A percentile compares a stretch with the other conserved stretches of the same genome.
Evolutionary conservation across 92 coral and sea anemone genomes (phyloP).

Genomic region (Blastomussa wellsi): DNA sequence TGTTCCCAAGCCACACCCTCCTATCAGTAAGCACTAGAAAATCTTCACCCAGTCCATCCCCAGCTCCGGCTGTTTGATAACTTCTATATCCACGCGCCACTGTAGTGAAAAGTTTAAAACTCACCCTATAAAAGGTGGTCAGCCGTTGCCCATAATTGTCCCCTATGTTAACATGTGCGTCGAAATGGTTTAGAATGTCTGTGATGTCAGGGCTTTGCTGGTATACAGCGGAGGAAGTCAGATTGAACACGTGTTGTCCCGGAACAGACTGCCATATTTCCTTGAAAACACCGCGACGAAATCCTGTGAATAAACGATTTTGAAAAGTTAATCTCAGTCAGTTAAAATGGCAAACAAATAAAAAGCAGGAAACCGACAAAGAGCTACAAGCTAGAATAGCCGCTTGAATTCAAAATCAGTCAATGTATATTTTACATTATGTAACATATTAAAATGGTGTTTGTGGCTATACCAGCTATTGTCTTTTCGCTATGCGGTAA

Average conservation of each 20-base stretch:
- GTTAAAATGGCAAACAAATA: not conserved
- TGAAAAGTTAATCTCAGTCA: not conserved
- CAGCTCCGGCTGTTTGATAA: not conserved
- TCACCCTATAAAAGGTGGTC: constrained; percentile 66
- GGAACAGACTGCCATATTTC: constrained; percentile 68
- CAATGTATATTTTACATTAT: not conserved
- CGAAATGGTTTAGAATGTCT: constrained; percentile 36
- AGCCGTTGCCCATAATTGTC: constrained; percentile 64
- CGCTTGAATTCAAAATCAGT: not conserved
- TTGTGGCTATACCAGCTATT: too few relatives aligned
- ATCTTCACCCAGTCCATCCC: not conserved
- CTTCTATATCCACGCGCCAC: not conserved
- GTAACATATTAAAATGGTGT: not conserved
- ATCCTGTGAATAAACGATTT: constrained; percentile 31
- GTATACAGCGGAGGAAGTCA: constrained; percentile 51
- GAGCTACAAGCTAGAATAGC: not conserved
- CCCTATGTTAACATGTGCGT: constrained; percentile 42
- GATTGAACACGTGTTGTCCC: constrained; percentile 44
- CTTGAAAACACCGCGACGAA: constrained; percentile 55
- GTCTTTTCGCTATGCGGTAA: too few relatives aligned
- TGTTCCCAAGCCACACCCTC: too few relatives aligned
- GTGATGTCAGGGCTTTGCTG: constrained; percentile 41
- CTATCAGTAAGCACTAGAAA: too few relatives aligned
- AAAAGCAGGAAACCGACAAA: not conserved
- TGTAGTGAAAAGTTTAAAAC: not conserved